Percentiles rank a stretch among this genome's conserved stretches.
Evolutionary conservation across 1,140 invertebrate species (phyloP).

Genomic region (Epicauta chinensis): DNA sequence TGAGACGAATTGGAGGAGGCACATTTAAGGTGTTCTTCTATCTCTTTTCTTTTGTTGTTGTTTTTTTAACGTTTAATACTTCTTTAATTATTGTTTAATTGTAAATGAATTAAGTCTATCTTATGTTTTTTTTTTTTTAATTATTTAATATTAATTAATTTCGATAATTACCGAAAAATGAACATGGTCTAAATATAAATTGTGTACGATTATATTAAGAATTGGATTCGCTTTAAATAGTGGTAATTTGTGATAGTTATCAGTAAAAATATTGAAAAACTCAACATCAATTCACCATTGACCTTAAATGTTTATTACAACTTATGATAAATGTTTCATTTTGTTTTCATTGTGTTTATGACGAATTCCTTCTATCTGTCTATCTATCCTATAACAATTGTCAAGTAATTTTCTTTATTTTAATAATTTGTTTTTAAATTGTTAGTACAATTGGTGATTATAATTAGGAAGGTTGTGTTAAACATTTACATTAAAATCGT

Average conservation of each 20-base stretch:
- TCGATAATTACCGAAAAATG: no score
- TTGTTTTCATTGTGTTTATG: constrained; percentile 15
- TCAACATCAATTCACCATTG: constrained; percentile 16
- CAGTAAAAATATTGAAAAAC: constrained; percentile 1
- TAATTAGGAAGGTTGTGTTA: no score
- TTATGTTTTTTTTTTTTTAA: no score
- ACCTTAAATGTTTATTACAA: constrained; percentile 17
- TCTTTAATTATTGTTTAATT: constrained; percentile 12
- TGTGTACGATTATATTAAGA: constrained; percentile 5
- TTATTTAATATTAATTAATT: no score
- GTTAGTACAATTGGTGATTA: no score
- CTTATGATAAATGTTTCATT: constrained; percentile 13
- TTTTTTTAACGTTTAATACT: constrained; percentile 2
- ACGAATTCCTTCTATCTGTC: constrained; percentile 7
- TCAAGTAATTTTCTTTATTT: background rate
- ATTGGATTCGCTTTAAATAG: constrained; percentile 8
- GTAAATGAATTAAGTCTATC: no score
- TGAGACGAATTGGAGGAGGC: constrained; percentile 9
- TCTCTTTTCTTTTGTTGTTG: no score
- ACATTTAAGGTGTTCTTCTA: constrained; percentile 13
- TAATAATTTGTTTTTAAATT: no score
- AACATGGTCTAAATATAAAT: constrained; percentile 4
- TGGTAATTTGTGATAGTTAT: background rate
- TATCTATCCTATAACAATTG: constrained; percentile 7
- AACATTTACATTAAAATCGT: no score